Evolutionary conservation across 2,113 vertebrate species (phyloP).

Genomic region (Nothobranchius kuhntae): DNA sequence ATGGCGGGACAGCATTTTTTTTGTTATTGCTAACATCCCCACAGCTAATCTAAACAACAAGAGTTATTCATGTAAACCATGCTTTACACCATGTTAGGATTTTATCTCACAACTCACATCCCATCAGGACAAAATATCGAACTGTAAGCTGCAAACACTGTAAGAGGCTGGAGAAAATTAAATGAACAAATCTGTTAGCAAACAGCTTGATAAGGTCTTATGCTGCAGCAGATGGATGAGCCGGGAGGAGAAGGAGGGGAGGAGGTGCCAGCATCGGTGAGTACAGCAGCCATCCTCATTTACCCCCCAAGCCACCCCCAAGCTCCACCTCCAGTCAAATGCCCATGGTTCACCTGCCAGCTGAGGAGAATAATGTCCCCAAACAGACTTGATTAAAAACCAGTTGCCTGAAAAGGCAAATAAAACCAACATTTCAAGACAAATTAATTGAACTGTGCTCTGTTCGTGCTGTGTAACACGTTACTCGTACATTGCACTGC

Average conservation of each 20-base stretch:
- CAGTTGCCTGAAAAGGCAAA: too few species aligned
- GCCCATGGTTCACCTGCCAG: too few species aligned
- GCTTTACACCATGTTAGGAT: slow-evolving; percentile 6
- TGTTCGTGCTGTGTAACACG: too few species aligned
- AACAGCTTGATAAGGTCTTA: slow-evolving; percentile 15
- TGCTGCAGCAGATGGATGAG: slow-evolving; percentile 27
- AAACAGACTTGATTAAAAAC: too few species aligned
- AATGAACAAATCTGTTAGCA: slow-evolving; percentile 2
- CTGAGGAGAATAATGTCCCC: too few species aligned
- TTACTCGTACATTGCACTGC: too few species aligned
- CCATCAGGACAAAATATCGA: not conserved
- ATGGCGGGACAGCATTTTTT: slow-evolving; percentile 4
- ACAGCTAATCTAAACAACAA: not conserved
- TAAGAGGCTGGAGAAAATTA: not conserved
- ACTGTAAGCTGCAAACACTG: not conserved
- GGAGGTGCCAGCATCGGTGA: slow-evolving; percentile 45
- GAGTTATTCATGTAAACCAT: not conserved
- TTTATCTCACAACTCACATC: not conserved
- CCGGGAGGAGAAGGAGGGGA: slow-evolving; percentile 63
- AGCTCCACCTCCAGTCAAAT: slow-evolving; percentile 25
- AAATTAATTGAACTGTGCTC: too few species aligned
- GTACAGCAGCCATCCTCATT: slow-evolving; percentile 58
- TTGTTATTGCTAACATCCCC: not conserved
- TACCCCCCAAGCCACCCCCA: slow-evolving; percentile 59
- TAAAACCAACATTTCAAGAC: too few species aligned